Evolutionary conservation across 2,113 vertebrate species (phyloP).

Genomic region (Actenoides lindsayi): DNA sequence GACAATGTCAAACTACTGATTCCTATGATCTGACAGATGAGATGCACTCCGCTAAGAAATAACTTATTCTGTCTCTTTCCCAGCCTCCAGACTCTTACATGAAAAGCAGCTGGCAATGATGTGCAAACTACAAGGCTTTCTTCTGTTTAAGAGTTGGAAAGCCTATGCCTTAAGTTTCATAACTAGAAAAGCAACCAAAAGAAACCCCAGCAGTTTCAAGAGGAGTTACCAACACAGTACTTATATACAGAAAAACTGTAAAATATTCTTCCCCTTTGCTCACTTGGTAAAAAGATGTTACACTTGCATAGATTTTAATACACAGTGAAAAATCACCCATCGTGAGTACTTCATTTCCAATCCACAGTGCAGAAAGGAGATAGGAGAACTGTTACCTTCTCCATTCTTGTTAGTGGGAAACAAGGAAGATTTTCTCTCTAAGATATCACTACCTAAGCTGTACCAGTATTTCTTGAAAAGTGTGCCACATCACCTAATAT

Average conservation of each 20-base stretch:
- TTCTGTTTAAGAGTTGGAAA: not conserved
- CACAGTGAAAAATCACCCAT: not conserved
- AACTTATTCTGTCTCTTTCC: not conserved
- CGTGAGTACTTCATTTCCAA: not conserved
- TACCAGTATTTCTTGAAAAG: not conserved
- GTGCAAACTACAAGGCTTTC: not conserved
- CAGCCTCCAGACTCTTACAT: not conserved
- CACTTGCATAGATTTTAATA: not conserved
- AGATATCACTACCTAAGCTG: not conserved
- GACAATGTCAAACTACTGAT: not conserved
- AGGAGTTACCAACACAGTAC: not conserved
- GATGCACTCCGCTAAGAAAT: not conserved
- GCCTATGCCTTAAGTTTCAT: not conserved
- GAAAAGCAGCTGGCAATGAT: not conserved
- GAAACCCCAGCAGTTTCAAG: not conserved
- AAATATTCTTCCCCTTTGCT: not conserved
- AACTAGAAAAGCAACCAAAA: not conserved
- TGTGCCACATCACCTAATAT: not conserved
- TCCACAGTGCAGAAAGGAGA: not conserved
- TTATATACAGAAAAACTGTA: not conserved
- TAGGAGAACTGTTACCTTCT: not conserved
- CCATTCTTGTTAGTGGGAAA: not conserved
- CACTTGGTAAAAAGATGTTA: not conserved
- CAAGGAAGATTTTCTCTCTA: not conserved
- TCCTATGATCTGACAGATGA: not conserved